Base-by-base conservation (phyloP, 2,797 vertebrate species). In the Poeciliopsis infans region DNA sequence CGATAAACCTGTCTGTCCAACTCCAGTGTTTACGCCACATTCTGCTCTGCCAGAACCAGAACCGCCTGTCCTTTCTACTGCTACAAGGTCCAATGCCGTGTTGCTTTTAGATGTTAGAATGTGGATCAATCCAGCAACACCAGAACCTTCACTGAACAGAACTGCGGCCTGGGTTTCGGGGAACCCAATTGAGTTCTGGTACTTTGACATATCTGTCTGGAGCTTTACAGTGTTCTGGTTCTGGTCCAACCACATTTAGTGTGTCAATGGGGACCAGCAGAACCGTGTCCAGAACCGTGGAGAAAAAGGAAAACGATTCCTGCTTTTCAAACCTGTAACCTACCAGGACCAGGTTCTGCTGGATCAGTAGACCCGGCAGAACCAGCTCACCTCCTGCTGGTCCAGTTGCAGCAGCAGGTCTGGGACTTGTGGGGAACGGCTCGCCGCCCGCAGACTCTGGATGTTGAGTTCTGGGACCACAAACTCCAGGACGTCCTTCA, bases 331-430 rank as follows among this genome's bases (percentile, higher is more conserved):
- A 11, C 28, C n/a, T 57, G 12, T 55, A 20, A 49, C 10, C 7
- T 25, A 25, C 51, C 51, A 25, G 55, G 5, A 57, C 55, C n/a
- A 8, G 39, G 39, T 41, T 41, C 6, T 41, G 39, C 39, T 41
- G 47, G 16, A 49, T 6, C 47, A 18, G 47, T 8, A 68, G 33
- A 20, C 16, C 64, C 64, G 20, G 5, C 61, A 41, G 2, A 61
- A 45, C 43, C 10, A 64, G 55, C 79, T 76, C 45, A 80, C 79
- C 79, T 73, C 74, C 70, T 66, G 75, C 75, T 73, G 77, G 73
- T 79, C 77, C 68, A 78, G 55, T 33, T 75, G 76, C 77, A 77
- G 46, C 76, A 77, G 74, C n/a, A 77, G 36, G 13, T 81, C 75
- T 41, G 68, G 57, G 23, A 81, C 75, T 55, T n/a, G 51, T n/a